Percentiles rank a stretch among this genome's conserved stretches.
Evolutionary conservation across 2,113 vertebrate genomes (phyloP).

Genomic region (Coturnix japonica): DNA sequence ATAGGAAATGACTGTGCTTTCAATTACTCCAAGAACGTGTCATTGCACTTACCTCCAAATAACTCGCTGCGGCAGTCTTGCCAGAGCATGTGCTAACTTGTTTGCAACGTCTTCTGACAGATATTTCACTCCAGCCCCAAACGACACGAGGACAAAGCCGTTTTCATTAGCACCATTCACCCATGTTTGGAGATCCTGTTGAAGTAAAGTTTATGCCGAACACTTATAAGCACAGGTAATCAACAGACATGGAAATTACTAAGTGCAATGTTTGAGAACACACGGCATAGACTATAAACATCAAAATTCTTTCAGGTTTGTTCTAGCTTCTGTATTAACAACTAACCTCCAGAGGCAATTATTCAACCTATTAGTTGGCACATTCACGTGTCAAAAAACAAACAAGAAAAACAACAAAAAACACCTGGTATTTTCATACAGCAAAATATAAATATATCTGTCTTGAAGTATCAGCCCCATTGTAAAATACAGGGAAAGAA

Average conservation of each 20-base stretch:
- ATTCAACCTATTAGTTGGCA: not conserved
- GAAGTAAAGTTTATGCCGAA: not conserved
- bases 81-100: constrained; percentile 91
- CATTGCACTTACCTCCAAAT: constrained; percentile 89
- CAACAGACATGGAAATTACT: accelerated
- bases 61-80: constrained; percentile 90
- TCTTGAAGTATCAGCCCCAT: not conserved
- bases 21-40: not conserved
- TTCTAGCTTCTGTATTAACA: not conserved
- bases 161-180: constrained; percentile 87
- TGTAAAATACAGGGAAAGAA: not conserved
- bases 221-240: not conserved
- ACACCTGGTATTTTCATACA: not conserved
- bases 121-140: constrained; percentile 97
- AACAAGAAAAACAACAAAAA: not conserved
- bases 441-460: not conserved
- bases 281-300: accelerated
- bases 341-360: not conserved
- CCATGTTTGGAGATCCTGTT: constrained; percentile 90
- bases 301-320: not conserved
- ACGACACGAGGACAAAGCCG: constrained; percentile 96
- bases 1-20: accelerated
- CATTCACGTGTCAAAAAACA: not conserved
- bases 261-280: not conserved
- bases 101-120: constrained; percentile 93